These are phyloP conservation scores for Archivesica marissinica DNA, from an alignment of 1,140 invertebrate genomes.

Conservation along the genomic window DNA sequence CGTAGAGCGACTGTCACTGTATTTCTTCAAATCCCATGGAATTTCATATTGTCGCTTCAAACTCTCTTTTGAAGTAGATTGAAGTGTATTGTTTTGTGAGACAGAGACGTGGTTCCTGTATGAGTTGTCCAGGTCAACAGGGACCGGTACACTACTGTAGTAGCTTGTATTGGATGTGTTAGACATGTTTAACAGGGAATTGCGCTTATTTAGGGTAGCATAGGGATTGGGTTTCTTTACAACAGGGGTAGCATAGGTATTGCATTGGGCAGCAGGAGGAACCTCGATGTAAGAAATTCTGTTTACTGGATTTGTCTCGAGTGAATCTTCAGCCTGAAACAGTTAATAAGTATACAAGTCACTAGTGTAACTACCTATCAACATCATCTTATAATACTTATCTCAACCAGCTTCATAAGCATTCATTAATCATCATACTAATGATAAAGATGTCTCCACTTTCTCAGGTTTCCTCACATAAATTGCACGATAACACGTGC, in stretches of 20 bases:
- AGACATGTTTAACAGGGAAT: conserved; percentile 63
- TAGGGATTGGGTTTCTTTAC: conserved; percentile 64
- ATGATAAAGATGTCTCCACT: too few species aligned
- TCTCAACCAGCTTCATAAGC: too few species aligned
- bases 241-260: conserved; percentile 68
- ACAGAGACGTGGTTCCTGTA: conserved; percentile 57
- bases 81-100: conserved; percentile 57
- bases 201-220: conserved; percentile 59
- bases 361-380: neutral
- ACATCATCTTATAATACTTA: too few species aligned
- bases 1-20: conserved; percentile 46
- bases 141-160: conserved; percentile 77
- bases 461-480: too few species aligned
- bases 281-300: conserved; percentile 78
- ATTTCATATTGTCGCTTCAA: conserved; percentile 47
- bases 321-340: conserved; percentile 55
- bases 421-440: too few species aligned
- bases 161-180: conserved; percentile 67
- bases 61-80: conserved; percentile 54
- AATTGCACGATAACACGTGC: too few species aligned
- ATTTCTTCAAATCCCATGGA: conserved; percentile 56
- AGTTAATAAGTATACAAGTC: neutral
- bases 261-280: conserved; percentile 55
- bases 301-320: conserved; percentile 60
- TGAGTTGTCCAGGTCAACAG: conserved; percentile 65